These are phyloP conservation scores for Aeoliscus strigatus DNA, from an alignment of 2,797 vertebrate genomes.

Conservation along the genomic window DNA sequence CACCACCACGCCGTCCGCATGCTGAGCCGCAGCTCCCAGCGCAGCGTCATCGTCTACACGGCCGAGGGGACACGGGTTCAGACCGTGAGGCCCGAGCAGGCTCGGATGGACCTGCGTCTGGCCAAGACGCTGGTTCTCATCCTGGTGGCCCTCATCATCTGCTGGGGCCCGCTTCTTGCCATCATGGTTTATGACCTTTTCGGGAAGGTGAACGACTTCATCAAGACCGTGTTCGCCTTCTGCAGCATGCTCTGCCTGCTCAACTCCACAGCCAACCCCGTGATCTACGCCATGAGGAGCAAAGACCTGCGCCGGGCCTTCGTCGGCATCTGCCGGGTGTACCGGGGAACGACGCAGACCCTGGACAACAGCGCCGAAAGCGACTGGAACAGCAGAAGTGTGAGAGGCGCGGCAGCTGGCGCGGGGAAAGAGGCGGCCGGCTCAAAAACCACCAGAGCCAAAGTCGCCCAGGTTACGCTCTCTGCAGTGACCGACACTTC, in stretches of 20 bases:
- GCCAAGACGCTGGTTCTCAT: conserved; percentile 98
- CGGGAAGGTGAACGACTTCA: conserved; percentile 92
- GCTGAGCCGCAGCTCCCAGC: conserved; percentile 93
- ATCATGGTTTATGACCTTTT: conserved; percentile 99
- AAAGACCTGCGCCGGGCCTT: conserved; percentile 95
- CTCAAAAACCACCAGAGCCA: conserved; percentile 84
- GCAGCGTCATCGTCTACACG: conserved; percentile 89
- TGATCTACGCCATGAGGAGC: conserved; percentile 98
- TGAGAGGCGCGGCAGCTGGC: conserved; percentile 80
- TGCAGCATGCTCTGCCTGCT: conserved; percentile 96
- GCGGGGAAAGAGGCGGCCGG: conserved; percentile 68
- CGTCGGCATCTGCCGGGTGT: conserved; percentile 85
- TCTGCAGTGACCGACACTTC: conserved; percentile 88
- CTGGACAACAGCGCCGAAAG: conserved; percentile 93
- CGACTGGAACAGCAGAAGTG: conserved; percentile 88
- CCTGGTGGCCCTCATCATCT: conserved; percentile 94
- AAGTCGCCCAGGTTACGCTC: conserved; percentile 94
- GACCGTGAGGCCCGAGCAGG: conserved; percentile 89
- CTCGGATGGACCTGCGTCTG: conserved; percentile 95
- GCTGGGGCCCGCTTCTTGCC: conserved; percentile 96
- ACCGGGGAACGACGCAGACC: conserved; percentile 76
- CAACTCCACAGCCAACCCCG: conserved; percentile 96
- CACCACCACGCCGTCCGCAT: conserved; percentile 94
- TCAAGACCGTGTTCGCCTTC: conserved; percentile 97
- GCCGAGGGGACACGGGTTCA: conserved; percentile 94